These are phyloP conservation scores for Myrmecophaga tridactyla DNA, from an alignment of 2,113 vertebrate species.

Conservation along the genomic window DNA sequence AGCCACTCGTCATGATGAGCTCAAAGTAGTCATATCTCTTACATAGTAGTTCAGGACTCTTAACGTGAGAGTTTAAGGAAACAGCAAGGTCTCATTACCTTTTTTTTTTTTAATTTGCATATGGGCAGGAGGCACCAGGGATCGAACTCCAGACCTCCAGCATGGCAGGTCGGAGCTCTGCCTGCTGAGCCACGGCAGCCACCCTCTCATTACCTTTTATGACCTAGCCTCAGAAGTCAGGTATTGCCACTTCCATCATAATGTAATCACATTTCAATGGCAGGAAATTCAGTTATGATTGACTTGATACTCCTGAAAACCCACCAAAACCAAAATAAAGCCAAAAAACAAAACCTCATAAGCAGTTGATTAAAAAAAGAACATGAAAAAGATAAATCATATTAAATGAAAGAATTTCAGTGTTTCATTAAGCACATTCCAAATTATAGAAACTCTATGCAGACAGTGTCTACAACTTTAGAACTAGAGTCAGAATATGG, in stretches of 20 bases:
- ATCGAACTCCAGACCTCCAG: no score
- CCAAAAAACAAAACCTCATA: background rate
- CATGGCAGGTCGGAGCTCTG: no score
- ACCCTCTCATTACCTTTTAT: background rate
- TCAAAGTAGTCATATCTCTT: background rate
- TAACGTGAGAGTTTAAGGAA: background rate
- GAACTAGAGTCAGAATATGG: background rate
- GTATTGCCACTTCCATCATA: background rate
- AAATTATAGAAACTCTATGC: background rate
- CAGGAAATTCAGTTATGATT: background rate
- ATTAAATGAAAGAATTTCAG: background rate
- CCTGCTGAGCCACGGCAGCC: no score
- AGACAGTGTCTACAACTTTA: background rate
- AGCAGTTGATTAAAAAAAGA: background rate
- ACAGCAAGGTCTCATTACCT: background rate
- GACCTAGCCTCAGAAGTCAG: background rate
- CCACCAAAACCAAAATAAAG: background rate
- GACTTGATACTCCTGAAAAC: background rate
- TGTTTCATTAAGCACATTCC: background rate
- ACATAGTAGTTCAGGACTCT: background rate
- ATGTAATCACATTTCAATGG: background rate
- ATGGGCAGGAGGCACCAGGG: no score
- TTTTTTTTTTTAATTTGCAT: no score
- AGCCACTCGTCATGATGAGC: background rate
- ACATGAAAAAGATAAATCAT: background rate